These are phyloP conservation scores for Hydrozoanthus gracilis DNA, from an alignment of 92 coral and sea anemone species.

Conservation along the genomic window DNA sequence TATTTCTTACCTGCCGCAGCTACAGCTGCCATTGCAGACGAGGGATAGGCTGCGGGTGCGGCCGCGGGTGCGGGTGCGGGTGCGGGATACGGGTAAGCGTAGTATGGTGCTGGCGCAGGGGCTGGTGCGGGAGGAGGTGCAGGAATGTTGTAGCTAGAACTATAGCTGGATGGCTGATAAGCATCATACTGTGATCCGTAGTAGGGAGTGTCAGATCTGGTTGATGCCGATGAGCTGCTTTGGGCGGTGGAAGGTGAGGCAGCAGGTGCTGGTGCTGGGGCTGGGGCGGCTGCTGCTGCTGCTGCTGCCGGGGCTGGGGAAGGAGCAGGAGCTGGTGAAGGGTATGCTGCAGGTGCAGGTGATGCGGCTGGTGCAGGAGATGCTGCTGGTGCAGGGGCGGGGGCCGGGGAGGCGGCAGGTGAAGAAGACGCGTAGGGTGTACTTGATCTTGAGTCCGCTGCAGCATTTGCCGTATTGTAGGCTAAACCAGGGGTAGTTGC, in stretches of 20 bases:
- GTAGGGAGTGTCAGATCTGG: constrained; percentile 52
- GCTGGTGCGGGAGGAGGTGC: constrained; percentile 66
- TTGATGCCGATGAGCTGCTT: constrained; percentile 20
- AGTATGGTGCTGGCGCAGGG: constrained; percentile 74
- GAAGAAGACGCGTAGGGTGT: constrained; percentile 44
- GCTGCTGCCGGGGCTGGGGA: constrained; percentile 55
- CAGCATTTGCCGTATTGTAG: constrained; percentile 31
- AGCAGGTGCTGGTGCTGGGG: constrained; percentile 65
- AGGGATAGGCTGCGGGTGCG: constrained; percentile 48
- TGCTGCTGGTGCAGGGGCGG: constrained; percentile 55
- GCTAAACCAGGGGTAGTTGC: background rate
- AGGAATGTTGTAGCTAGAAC: constrained; percentile 56
- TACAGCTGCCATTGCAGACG: constrained; percentile 77
- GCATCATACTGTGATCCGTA: constrained; percentile 24
- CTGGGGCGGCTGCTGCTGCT: constrained; percentile 57
- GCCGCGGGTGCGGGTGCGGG: constrained; percentile 67
- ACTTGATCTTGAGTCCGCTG: constrained; percentile 31
- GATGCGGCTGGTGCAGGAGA: constrained; percentile 57
- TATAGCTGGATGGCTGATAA: constrained; percentile 43
- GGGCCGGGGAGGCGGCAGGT: background rate
- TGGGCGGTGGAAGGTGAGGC: constrained; percentile 3
- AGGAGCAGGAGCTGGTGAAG: constrained; percentile 63
- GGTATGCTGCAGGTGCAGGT: constrained; percentile 58
- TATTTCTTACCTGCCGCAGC: constrained; percentile 81
- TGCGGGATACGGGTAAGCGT: constrained; percentile 64